Evolutionary conservation across 2,888 invertebrate genomes (phyloP), one percentile per base, ranked within the genome.

Genomic region (Crossocerus cetratus): DNA sequence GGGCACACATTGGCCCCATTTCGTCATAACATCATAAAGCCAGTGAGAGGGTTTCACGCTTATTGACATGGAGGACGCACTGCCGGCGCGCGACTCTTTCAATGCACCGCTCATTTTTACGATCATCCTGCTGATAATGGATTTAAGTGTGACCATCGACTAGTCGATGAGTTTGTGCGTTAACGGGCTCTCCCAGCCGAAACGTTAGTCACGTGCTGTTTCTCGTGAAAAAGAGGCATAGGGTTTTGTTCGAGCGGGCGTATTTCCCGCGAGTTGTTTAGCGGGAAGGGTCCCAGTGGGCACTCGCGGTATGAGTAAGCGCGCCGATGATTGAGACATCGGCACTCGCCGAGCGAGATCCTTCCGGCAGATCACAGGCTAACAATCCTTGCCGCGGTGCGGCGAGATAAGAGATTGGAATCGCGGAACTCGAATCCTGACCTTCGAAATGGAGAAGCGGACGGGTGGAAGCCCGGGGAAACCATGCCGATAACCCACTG

Each of bases 1-100:
- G 3, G 4, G 4, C 62, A 62, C 56, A 59, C 43, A 45, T n/a
- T n/a, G 22, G 23, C n/a, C 14, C 54, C 22, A 11, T 5, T 5
- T 11, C 11, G 8, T 3, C 8, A 32, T 32, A 8, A 8, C 32
- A 32, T 3, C 32, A 32, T 32, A 32, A 32, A 32, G 11, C 2
- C 11, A 32, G 11, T 32, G 11, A 32, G 8, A 32, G 32, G 32
- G 32, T 8, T 32, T 32, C 70, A 73, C 65, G 72, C 32, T 32
- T 70, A 73, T 73, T 70, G 70, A 65, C 72, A 60, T 14, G 23
- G 20, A 43, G 57, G 61, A 57, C 70, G 8, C 32, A 32, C 11
- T 32, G 8, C 32, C 32, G 32, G 32, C 11, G 32, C 3, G 32
- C 5, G 8, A 4, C 8, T 32, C n/a, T n/a, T n/a, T n/a, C 32